Base-by-base conservation (phyloP, 2,797 vertebrate genomes). In the Neomorphus geoffroyi region DNA sequence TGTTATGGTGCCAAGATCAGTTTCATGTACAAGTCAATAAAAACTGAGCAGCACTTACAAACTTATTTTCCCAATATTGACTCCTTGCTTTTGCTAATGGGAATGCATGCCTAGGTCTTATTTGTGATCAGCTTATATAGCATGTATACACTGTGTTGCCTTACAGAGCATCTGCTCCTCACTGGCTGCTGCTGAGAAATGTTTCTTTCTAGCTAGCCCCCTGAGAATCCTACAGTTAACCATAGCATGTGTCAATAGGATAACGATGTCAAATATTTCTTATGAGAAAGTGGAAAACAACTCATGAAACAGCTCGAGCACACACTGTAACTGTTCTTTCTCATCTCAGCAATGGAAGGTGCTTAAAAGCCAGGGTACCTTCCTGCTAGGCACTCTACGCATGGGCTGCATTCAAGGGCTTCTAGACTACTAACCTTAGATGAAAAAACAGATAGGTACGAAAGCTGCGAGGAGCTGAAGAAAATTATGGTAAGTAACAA, bases 51-150 rank as follows among this genome's bases (percentile, higher is more conserved):
- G 28, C 11, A 43, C 7, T 43, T 28, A 21, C 3, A 65, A 67
- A 14, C 37, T 60, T 33, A 22, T 16, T 56, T 86, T 71, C 15
- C 15, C 13, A 1, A 0, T n/a, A 26, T 6, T 24, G 1, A 53
- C 8, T 12, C 22, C 4, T 6, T 57, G 48, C 6, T 57, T 88
- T 43, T 71, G 18, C 1, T 1, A 22, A 28, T 10, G 7, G 22
- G 30, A 90, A 85, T 30, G 15, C 10, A 51, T 1, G 2, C 16
- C 45, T 60, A 35, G 37, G 22, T 48, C 46, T 67, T 73, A 7
- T 5, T 8, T 58, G 26, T 9, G 6, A 13, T 54, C 3, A 2
- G 27, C 8, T 72, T 28, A 24, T 2, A 39, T 16, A 70, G 5
- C 6, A 18, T 1, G 4, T 19, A 26, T 17, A 65, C 48, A 26